phyloP scores from a whole-genome alignment of 2,888 invertebrate genomes.

The Hirtodrosophila cameraria region DNA sequence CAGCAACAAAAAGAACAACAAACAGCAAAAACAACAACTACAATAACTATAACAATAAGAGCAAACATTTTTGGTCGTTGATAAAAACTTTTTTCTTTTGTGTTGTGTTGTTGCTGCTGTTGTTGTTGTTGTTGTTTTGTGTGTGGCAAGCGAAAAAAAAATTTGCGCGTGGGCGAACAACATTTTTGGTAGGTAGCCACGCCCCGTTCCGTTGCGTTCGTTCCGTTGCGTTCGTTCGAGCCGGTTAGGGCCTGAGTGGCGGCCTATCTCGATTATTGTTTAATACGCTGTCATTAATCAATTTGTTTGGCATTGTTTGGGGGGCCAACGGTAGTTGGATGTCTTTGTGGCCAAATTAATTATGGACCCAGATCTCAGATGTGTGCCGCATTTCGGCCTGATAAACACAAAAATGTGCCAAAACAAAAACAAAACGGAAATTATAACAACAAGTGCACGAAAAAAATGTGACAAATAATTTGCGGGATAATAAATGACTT shows the following conservation, averaged over 20 bases:
- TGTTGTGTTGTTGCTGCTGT: conserved; percentile 4
- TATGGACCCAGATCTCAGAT: conserved; percentile 58
- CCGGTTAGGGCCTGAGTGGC: conserved; percentile 35
- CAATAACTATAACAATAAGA: conserved; percentile 30
- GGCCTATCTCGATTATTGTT: conserved; percentile 79
- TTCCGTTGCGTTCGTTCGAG: conserved; percentile 3
- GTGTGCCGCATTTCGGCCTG: conserved; percentile 49
- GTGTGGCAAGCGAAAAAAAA: conserved; percentile 27
- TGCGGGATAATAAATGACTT: conserved; percentile 68
- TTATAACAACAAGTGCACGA: conserved; percentile 60
- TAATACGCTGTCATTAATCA: conserved; percentile 77
- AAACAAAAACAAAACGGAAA: conserved; percentile 26
- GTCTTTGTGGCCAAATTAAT: conserved; percentile 72
- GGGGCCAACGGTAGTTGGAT: conserved; percentile 48
- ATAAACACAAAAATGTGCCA: conserved; percentile 53
- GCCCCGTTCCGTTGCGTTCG: conserved; percentile 1
- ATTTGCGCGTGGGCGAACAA: conserved; percentile 63
- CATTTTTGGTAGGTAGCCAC: conserved; percentile 22
- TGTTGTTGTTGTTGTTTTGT: conserved; percentile 1
- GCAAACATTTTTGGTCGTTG: conserved; percentile 36
- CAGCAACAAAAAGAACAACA: conserved; percentile 27
- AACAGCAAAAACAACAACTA: conserved; percentile 20
- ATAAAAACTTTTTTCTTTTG: conserved; percentile 52
- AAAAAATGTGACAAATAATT: conserved; percentile 70
- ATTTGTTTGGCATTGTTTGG: conserved; percentile 75